These are phyloP conservation scores for Oreortyx pictus DNA, from an alignment of 2,797 vertebrate species.

Conservation along the genomic window DNA sequence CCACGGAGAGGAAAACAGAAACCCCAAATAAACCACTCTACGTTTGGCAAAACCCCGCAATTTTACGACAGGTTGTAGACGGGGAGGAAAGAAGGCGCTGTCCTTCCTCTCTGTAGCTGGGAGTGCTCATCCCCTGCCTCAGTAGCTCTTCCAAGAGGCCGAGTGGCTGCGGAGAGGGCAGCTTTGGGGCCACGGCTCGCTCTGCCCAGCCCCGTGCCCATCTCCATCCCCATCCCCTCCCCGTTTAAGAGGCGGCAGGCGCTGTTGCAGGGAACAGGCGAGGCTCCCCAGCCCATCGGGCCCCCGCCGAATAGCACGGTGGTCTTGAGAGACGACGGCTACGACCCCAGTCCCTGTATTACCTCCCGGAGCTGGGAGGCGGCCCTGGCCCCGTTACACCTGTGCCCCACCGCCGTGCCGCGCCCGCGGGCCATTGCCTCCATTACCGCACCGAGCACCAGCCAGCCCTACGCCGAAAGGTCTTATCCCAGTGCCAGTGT, in stretches of 20 bases:
- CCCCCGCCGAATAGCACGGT: background rate
- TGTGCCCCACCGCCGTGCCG: background rate
- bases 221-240: background rate
- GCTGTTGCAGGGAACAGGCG: background rate
- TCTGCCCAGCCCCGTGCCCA: background rate
- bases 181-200: background rate
- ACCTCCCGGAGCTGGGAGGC: background rate
- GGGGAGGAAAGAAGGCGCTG: background rate
- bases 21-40: rapidly evolving
- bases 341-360: too few species aligned
- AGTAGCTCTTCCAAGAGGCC: slow-evolving; percentile 17
- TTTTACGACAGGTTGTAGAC: background rate
- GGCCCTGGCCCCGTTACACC: background rate
- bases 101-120: background rate
- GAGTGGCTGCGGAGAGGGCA: background rate
- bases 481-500: background rate
- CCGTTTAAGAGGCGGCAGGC: background rate
- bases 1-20: rapidly evolving
- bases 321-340: background rate
- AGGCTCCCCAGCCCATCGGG: background rate
- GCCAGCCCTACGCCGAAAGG: too few species aligned
- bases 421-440: background rate
- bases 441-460: too few species aligned
- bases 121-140: background rate
- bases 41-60: background rate